Evolutionary conservation across 2,888 invertebrate species (phyloP).

Genomic region (Phyto melanocephala): DNA sequence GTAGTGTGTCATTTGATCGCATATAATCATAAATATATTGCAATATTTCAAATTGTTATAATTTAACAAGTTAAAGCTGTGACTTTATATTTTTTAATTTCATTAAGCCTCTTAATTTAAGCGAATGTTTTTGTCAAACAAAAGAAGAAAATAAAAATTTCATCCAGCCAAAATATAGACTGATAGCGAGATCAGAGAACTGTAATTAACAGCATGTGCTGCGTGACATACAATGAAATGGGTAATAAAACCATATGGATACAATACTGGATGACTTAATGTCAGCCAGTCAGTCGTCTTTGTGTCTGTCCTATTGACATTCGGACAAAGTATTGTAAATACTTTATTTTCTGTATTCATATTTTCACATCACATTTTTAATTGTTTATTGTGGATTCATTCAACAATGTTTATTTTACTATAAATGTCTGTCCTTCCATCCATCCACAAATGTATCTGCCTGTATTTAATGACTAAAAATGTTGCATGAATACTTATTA

Average conservation of each 20-base stretch:
- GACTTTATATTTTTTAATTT: slow-evolving; percentile 56
- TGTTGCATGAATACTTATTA: slow-evolving; percentile 4
- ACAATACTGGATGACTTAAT: neutral
- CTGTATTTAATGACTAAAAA: slow-evolving; percentile 4
- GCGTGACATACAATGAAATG: slow-evolving; percentile 35
- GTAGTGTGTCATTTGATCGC: no score
- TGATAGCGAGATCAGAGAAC: slow-evolving; percentile 27
- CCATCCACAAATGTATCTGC: neutral
- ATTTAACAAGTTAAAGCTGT: slow-evolving; percentile 36
- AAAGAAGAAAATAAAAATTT: neutral
- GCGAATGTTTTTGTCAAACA: slow-evolving; percentile 1
- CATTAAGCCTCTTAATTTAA: slow-evolving; percentile 40
- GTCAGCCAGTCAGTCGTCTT: neutral
- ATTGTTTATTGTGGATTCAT: slow-evolving; percentile 27
- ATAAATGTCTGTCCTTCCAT: neutral
- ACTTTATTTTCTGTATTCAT: slow-evolving; percentile 31
- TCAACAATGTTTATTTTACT: neutral
- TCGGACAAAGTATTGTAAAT: slow-evolving; percentile 2
- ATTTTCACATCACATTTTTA: slow-evolving; percentile 51
- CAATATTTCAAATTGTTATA: neutral
- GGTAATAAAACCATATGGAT: slow-evolving; percentile 32
- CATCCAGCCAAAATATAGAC: neutral
- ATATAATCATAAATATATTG: neutral
- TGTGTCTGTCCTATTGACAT: slow-evolving; percentile 2
- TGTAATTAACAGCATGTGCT: slow-evolving; percentile 31